Evolutionary conservation across 2,113 vertebrate species (phyloP).

Genomic region (Podilymbus podiceps): DNA sequence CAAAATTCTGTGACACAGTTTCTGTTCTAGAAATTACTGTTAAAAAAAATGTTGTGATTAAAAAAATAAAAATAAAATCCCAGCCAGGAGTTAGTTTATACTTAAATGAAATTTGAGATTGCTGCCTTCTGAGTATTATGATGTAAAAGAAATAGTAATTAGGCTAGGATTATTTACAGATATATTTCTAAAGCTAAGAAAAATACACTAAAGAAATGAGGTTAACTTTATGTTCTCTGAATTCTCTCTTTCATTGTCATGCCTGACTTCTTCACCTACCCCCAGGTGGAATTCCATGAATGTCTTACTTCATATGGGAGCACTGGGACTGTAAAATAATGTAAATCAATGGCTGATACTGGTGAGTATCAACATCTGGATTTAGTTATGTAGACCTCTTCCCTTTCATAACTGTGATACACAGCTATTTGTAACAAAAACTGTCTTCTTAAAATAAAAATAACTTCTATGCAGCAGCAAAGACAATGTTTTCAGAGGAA

Average conservation of each 20-base stretch:
- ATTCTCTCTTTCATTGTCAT: not conserved
- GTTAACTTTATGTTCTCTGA: not conserved
- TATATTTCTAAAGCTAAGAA: constrained; percentile 12
- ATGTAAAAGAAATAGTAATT: not conserved
- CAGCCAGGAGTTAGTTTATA: not conserved
- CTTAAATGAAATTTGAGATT: not conserved
- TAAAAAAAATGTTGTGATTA: not conserved
- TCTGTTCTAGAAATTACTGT: not conserved
- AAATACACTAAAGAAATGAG: not conserved
- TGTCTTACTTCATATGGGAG: not conserved
- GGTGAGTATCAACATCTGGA: not conserved
- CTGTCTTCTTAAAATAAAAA: not conserved
- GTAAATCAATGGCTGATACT: not conserved
- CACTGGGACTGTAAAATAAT: not conserved
- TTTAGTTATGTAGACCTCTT: not conserved
- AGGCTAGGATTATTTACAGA: not conserved
- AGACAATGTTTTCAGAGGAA: not conserved
- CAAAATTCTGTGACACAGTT: not conserved
- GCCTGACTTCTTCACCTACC: not conserved
- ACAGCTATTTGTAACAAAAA: not conserved
- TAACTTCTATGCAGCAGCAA: not conserved
- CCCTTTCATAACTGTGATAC: not conserved
- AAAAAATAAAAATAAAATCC: not conserved
- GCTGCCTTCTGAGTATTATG: not conserved
- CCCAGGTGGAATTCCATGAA: not conserved